phyloP scores from a whole-genome alignment of 1,140 invertebrate species.

The Diorhabda carinulata region DNA sequence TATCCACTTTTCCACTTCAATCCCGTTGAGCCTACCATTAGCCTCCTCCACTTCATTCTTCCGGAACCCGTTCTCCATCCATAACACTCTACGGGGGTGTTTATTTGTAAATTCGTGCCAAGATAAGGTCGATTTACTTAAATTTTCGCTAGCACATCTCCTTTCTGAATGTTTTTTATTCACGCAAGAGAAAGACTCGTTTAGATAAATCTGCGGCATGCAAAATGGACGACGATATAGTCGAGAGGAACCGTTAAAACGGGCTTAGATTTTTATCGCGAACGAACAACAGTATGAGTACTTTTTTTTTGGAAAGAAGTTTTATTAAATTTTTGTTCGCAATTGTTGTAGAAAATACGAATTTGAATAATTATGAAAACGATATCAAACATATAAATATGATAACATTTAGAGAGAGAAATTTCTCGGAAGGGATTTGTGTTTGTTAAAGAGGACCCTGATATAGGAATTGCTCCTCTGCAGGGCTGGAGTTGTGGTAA shows the following conservation, averaged over 20 bases:
- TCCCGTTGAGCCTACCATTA: background rate
- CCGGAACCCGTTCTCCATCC: background rate
- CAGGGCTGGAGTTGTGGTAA: too few species aligned
- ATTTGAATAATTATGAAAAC: too few species aligned
- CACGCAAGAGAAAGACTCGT: constrained; percentile 8
- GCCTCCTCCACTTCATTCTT: background rate
- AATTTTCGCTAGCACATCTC: constrained; percentile 9
- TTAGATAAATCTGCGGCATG: constrained; percentile 31
- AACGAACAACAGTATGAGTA: background rate
- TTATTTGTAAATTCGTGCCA: constrained; percentile 27
- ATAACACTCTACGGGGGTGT: constrained; percentile 18
- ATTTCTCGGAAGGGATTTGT: too few species aligned
- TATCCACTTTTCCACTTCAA: constrained; percentile 7
- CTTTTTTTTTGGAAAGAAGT: background rate
- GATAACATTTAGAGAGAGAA: too few species aligned
- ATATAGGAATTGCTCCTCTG: too few species aligned
- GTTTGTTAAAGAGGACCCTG: too few species aligned
- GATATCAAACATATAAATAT: too few species aligned
- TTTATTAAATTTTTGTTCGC: too few species aligned
- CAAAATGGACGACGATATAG: constrained; percentile 28
- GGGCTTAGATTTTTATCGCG: constrained; percentile 12
- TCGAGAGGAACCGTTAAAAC: constrained; percentile 17
- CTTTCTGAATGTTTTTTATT: constrained; percentile 25
- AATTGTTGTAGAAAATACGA: too few species aligned
- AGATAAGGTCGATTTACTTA: constrained; percentile 29